Conservation (phyloP, 2,888 invertebrate genomes). For the Lasioglossum villosulum region DNA sequence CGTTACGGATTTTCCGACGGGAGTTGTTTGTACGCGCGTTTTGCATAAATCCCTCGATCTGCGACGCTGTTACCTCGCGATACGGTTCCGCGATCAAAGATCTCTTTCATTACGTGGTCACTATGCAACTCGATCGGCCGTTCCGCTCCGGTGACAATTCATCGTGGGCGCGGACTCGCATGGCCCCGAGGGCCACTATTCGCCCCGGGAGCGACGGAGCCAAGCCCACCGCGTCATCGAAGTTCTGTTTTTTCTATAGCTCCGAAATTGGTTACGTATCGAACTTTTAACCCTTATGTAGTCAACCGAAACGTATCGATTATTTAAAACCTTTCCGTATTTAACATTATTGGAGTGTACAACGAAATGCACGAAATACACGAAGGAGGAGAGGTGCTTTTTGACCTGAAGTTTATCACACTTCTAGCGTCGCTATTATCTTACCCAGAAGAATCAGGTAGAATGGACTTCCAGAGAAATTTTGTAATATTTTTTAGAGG, state of each 20-base stretch:
- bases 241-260: not conserved
- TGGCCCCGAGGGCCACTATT: not conserved
- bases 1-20: constrained; percentile 38
- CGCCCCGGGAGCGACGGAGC: not conserved
- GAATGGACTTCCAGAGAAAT: too few relatives aligned
- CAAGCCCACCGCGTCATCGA: not conserved
- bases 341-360: too few relatives aligned
- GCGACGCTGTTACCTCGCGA: constrained; percentile 5
- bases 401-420: too few relatives aligned
- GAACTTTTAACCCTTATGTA: not conserved
- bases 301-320: too few relatives aligned
- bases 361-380: too few relatives aligned
- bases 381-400: too few relatives aligned
- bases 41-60: constrained; percentile 20
- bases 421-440: too few relatives aligned
- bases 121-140: not conserved
- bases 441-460: too few relatives aligned
- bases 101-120: constrained; percentile 12
- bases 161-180: not conserved
- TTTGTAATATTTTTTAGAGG: too few relatives aligned
- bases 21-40: not conserved
- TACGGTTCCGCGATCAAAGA: constrained; percentile 9
- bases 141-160: not conserved
- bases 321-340: too few relatives aligned
- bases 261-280: too few relatives aligned